These are phyloP conservation scores for Ephydatia muelleri DNA, from an alignment of 37 sponge, comb jelly and placozoan genomes.

Conservation along the genomic window DNA sequence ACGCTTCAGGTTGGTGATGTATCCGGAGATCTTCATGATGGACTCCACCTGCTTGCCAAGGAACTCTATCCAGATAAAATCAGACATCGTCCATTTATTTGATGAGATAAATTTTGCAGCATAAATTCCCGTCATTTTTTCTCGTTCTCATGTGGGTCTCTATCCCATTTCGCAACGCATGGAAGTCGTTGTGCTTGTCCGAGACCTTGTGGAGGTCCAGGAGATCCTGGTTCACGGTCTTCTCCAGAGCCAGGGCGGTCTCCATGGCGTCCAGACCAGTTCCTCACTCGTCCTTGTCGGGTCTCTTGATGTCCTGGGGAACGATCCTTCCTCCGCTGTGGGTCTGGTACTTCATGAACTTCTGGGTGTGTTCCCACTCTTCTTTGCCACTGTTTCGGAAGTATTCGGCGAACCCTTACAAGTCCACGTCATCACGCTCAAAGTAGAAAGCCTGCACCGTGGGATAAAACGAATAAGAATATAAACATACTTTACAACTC, in stretches of 20 bases:
- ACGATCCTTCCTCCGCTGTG: constrained; percentile 77
- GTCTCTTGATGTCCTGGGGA: constrained; percentile 73
- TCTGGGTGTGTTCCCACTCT: constrained; percentile 84
- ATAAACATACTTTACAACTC: too few species aligned
- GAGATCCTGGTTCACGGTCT: constrained; percentile 81
- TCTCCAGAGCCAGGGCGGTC: constrained; percentile 76
- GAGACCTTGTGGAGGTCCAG: constrained; percentile 81
- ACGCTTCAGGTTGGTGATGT: constrained; percentile 76
- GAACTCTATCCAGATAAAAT: constrained; percentile 69
- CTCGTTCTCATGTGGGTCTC: constrained; percentile 2
- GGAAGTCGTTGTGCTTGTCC: constrained; percentile 63
- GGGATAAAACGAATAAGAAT: too few species aligned
- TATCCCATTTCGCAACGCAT: constrained; percentile 60
- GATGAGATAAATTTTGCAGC: too few species aligned
- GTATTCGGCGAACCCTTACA: constrained; percentile 66
- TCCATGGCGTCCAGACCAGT: constrained; percentile 75
- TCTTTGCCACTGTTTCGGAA: constrained; percentile 78
- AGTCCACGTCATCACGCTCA: constrained; percentile 82
- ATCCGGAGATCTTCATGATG: constrained; percentile 78
- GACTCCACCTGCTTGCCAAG: constrained; percentile 79
- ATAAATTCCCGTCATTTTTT: too few species aligned
- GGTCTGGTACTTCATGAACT: constrained; percentile 83
- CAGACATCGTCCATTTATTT: constrained; percentile 50
- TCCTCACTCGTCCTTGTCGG: constrained; percentile 79
- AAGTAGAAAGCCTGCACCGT: too few species aligned